These are phyloP conservation scores for Agriotes lineatus DNA, from an alignment of 2,888 invertebrate genomes.

Conservation along the genomic window DNA sequence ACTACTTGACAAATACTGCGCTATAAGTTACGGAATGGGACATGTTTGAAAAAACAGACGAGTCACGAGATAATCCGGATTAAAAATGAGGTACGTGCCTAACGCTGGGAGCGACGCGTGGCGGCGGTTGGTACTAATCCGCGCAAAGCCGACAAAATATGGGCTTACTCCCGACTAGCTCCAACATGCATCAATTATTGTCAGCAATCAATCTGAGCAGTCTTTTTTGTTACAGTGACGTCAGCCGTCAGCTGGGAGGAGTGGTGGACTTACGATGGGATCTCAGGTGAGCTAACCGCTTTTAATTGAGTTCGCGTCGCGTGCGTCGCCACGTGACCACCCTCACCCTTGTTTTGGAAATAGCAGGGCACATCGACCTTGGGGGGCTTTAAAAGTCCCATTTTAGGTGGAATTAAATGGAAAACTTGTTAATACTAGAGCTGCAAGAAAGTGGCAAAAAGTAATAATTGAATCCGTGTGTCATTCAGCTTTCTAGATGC, in stretches of 20 bases:
- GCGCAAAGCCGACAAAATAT: conserved; percentile 62
- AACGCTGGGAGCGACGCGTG: conserved; percentile 57
- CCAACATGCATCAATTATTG: conserved; percentile 61
- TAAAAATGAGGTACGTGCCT: conserved; percentile 66
- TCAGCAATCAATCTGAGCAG: conserved; percentile 57
- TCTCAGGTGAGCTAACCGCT: conserved; percentile 76
- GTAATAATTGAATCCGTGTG: no score
- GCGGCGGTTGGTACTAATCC: conserved; percentile 58
- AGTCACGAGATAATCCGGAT: conserved; percentile 64
- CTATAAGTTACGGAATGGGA: conserved; percentile 43
- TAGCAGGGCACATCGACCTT: neutral
- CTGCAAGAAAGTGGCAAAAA: no score
- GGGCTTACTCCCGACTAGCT: conserved; percentile 56
- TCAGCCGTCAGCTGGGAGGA: conserved; percentile 91
- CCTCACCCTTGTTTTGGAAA: no score
- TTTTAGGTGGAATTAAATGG: no score
- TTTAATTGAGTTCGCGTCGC: neutral
- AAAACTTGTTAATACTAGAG: no score
- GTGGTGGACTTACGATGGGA: conserved; percentile 97
- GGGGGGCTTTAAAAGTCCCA: conserved; percentile 8
- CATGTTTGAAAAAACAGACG: conserved; percentile 56
- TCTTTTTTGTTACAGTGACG: conserved; percentile 75
- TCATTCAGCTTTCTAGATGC: no score
- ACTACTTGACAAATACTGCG: conserved; percentile 46
- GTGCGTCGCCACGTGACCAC: no score